Conservation (phyloP, 2,113 vertebrate genomes). For the Cyprinodon tularosa region DNA sequence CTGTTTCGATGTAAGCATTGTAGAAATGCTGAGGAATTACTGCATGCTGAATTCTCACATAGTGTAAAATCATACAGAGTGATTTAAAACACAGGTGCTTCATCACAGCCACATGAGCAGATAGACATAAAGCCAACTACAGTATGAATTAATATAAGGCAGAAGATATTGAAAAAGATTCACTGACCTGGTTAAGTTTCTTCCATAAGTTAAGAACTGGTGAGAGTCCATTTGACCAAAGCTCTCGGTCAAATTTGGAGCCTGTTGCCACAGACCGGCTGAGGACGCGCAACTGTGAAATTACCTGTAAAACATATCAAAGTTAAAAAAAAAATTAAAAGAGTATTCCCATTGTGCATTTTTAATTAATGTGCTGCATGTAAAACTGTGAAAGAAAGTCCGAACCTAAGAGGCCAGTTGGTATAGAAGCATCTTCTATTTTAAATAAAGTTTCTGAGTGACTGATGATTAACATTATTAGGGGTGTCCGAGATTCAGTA, state of each 20-base stretch:
- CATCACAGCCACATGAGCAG: background rate
- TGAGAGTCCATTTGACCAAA: conserved; percentile 94
- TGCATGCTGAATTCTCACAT: background rate
- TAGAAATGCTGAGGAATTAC: conserved; percentile 14
- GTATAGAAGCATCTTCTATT: background rate
- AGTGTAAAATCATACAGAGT: background rate
- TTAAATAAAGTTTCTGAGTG: too few species aligned
- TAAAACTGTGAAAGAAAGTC: background rate
- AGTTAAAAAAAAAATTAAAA: conserved; percentile 18
- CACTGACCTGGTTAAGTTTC: conserved; percentile 93
- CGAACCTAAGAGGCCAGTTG: background rate
- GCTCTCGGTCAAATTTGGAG: conserved; percentile 95
- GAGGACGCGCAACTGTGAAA: conserved; percentile 92
- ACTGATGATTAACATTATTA: too few species aligned
- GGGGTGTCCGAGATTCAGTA: too few species aligned
- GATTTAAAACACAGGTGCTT: background rate
- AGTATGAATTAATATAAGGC: background rate
- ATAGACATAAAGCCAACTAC: background rate
- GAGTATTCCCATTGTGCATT: background rate
- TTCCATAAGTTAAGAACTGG: conserved; percentile 96
- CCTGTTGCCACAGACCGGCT: conserved; percentile 88
- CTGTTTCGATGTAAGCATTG: background rate
- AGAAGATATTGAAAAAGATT: background rate
- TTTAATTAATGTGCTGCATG: background rate
- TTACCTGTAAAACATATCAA: conserved; percentile 81